Evolutionary conservation across 2,797 vertebrate genomes (phyloP).

Genomic region (Darevskia mixta): DNA sequence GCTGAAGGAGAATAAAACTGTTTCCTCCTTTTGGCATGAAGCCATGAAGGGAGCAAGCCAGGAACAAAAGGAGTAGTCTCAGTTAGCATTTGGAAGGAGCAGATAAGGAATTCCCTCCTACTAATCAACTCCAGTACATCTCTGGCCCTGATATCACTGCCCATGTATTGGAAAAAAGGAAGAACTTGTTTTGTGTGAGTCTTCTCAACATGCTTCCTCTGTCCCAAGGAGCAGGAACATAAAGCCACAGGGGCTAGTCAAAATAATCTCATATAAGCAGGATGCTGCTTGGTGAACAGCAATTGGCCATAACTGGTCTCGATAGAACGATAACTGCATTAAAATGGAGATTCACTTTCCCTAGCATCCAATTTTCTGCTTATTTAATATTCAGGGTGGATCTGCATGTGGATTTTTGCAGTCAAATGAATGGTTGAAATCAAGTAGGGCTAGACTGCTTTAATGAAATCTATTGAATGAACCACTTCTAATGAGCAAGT

Average conservation of each 20-base stretch:
- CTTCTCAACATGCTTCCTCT: not conserved
- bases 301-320: not conserved
- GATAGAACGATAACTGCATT: not conserved
- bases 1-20: not conserved
- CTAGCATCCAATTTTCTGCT: slow-evolving; percentile 5
- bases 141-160: not conserved
- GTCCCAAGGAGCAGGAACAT: not conserved
- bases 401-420: not conserved
- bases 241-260: not conserved
- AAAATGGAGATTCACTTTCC: slow-evolving; percentile 20
- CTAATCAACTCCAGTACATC: not conserved
- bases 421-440: not conserved
- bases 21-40: not conserved
- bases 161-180: not conserved
- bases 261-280: not conserved
- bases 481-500: not conserved
- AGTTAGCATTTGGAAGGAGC: not conserved
- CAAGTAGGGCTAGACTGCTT: too few relatives aligned
- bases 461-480: not conserved
- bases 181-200: not conserved
- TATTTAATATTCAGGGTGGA: accelerated
- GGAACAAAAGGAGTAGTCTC: not conserved
- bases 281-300: not conserved
- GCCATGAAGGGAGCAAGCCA: not conserved
- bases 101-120: not conserved